Percentiles rank a stretch among this genome's conserved stretches.
Conservation (phyloP, 1,140 invertebrate species). For the Amyelois transitella region DNA sequence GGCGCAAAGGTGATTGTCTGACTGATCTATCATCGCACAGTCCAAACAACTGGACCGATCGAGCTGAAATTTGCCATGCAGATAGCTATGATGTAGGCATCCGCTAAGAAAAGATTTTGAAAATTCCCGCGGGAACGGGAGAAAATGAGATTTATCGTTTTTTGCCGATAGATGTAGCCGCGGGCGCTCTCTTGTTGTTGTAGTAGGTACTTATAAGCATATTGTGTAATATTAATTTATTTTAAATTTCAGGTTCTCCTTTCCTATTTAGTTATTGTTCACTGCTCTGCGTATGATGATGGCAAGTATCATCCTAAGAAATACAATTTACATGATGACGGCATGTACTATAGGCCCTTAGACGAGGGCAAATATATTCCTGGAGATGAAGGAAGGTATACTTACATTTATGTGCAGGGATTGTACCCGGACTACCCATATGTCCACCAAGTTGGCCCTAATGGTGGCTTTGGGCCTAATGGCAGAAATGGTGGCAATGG, state of each 20-base stretch:
- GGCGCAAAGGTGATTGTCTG: too few species aligned
- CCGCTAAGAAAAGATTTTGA: too few species aligned
- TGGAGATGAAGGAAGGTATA: slow-evolving; percentile 73
- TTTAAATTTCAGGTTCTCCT: background rate
- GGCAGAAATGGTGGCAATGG: slow-evolving; percentile 35
- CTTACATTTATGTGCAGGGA: slow-evolving; percentile 50
- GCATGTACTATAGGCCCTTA: slow-evolving; percentile 53
- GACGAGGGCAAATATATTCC: slow-evolving; percentile 71
- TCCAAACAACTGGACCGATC: too few species aligned
- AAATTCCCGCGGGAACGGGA: too few species aligned
- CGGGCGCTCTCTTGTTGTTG: too few species aligned
- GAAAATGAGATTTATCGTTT: too few species aligned
- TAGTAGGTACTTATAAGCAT: too few species aligned
- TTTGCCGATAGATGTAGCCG: too few species aligned
- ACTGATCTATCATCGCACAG: too few species aligned
- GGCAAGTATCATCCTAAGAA: slow-evolving; percentile 52
- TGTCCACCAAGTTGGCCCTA: slow-evolving; percentile 52
- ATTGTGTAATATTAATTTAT: background rate
- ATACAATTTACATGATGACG: slow-evolving; percentile 45
- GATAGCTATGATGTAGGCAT: too few species aligned
- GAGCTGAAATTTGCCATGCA: too few species aligned
- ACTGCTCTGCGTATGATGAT: slow-evolving; percentile 48
- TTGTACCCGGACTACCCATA: slow-evolving; percentile 66
- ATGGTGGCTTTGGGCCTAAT: slow-evolving; percentile 48
- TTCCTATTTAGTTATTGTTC: slow-evolving; percentile 6